phyloP scores from a whole-genome alignment of 2,888 invertebrate species.

The Cheilosia vernalis region DNA sequence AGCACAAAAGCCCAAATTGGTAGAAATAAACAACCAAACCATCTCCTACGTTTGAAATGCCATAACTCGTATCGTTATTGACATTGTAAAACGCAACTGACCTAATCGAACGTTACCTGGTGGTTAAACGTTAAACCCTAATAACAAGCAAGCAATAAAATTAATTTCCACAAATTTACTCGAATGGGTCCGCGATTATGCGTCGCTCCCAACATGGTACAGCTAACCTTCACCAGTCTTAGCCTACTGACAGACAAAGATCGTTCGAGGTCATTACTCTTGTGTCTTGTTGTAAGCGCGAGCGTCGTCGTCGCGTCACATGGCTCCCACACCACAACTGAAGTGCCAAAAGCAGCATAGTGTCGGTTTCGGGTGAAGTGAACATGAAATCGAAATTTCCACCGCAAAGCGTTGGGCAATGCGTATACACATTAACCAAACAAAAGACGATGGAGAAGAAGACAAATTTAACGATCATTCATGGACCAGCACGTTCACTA shows the following conservation, averaged over 20 bases:
- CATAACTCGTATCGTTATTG: constrained; percentile 1
- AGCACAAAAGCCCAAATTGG: not conserved
- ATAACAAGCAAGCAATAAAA: constrained; percentile 23
- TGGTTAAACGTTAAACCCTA: constrained; percentile 39
- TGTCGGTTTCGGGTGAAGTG: constrained; percentile 12
- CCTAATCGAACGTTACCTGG: constrained; percentile 15
- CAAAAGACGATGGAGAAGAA: constrained; percentile 48
- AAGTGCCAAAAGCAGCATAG: not conserved
- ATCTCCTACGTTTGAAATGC: not conserved
- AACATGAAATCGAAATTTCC: constrained; percentile 39
- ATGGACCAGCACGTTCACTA: constrained; percentile 50
- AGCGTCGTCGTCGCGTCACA: not conserved
- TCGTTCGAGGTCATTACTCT: constrained; percentile 69
- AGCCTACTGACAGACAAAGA: constrained; percentile 38
- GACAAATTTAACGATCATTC: constrained; percentile 36
- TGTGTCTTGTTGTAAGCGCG: constrained; percentile 55
- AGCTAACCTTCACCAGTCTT: constrained; percentile 41
- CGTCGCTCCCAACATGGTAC: constrained; percentile 32
- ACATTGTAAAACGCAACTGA: constrained; percentile 11
- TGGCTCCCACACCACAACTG: constrained; percentile 12
- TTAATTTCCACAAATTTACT: constrained; percentile 1
- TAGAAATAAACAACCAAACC: not conserved
- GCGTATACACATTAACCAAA: constrained; percentile 33
- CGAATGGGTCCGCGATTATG: constrained; percentile 14
- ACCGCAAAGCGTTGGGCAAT: constrained; percentile 38